These are phyloP conservation scores for Acestrorhynchus altus DNA, from an alignment of 2,797 vertebrate species.

Conservation along the genomic window DNA sequence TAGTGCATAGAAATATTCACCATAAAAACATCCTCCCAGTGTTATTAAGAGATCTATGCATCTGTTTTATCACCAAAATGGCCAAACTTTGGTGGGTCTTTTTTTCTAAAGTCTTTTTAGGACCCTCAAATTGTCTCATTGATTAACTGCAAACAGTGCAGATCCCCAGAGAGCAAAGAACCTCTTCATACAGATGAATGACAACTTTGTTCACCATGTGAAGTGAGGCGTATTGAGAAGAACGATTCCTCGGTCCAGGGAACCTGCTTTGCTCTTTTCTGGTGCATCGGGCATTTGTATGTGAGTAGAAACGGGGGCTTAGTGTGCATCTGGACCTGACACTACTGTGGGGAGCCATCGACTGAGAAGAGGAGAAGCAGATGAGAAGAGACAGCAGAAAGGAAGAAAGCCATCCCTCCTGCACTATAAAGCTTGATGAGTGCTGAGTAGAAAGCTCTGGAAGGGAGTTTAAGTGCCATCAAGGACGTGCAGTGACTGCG, in stretches of 20 bases:
- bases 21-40: too few species aligned
- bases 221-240: not conserved
- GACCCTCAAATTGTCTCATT: not conserved
- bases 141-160: not conserved
- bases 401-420: constrained; percentile 36
- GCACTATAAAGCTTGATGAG: constrained; percentile 48
- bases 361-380: not conserved
- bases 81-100: not conserved
- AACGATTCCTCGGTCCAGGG: not conserved
- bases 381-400: constrained; percentile 24
- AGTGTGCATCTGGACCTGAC: constrained; percentile 18
- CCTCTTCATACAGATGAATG: constrained; percentile 2
- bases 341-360: constrained; percentile 14
- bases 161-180: not conserved
- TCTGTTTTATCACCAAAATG: too few species aligned
- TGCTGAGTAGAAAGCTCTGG: constrained; percentile 42
- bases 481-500: constrained; percentile 31
- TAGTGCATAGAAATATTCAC: too few species aligned
- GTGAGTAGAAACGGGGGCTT: not conserved
- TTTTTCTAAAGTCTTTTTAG: not conserved
- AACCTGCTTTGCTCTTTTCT: constrained; percentile 13
- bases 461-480: constrained; percentile 45
- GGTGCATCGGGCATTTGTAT: not conserved
- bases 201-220: constrained; percentile 5
- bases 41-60: too few species aligned